Conservation (phyloP, 2,888 invertebrate genomes). For the Calameuta idolon region DNA sequence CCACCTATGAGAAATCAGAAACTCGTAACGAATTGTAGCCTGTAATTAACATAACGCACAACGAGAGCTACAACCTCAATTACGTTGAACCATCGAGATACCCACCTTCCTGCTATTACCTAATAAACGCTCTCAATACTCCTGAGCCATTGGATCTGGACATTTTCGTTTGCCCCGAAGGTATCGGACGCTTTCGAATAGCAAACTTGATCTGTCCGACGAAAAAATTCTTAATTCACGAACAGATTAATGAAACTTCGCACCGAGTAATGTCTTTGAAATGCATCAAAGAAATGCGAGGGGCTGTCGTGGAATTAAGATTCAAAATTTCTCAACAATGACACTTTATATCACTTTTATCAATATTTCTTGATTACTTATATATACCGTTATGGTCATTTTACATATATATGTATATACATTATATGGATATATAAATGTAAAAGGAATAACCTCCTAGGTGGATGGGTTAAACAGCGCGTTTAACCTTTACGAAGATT, state of each 20-base stretch:
- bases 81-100: slow-evolving; percentile 5
- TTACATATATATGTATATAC: too few relatives aligned
- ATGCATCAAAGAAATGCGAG: background rate
- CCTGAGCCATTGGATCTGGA: background rate
- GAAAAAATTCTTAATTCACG: background rate
- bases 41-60: slow-evolving; percentile 31
- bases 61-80: slow-evolving; percentile 4
- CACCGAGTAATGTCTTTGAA: background rate
- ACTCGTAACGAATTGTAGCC: slow-evolving; percentile 41
- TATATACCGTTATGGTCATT: background rate
- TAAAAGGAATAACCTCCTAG: background rate
- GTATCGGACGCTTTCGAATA: background rate
- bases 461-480: slow-evolving; percentile 35
- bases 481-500: slow-evolving; percentile 40
- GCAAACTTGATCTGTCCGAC: background rate
- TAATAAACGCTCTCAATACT: slow-evolving; percentile 18
- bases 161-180: background rate
- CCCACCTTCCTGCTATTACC: slow-evolving; percentile 32
- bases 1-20: slow-evolving; percentile 33
- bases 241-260: background rate
- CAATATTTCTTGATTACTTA: background rate
- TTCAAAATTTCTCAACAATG: background rate
- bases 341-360: background rate
- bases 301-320: background rate
- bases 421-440: background rate